phyloP scores from a whole-genome alignment of 2,113 vertebrate species.

The Neolamprologus sp. region DNA sequence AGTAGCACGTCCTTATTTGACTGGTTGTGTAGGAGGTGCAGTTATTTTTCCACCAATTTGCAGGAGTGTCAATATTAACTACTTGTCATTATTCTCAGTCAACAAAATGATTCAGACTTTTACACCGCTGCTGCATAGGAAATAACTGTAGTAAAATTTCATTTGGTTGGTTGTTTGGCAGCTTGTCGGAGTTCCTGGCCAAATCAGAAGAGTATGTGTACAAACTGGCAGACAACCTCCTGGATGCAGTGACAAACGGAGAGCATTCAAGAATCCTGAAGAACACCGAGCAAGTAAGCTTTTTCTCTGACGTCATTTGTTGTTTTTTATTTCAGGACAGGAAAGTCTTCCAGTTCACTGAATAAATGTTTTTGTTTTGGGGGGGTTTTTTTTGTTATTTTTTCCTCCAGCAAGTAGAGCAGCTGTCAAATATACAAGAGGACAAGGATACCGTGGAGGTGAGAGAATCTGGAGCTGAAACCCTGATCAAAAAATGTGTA shows the following conservation, averaged over 20 bases:
- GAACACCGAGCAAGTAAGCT: slow-evolving; percentile 75
- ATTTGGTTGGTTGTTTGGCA: slow-evolving; percentile 33
- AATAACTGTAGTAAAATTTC: not conserved
- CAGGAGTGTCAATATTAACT: not conserved
- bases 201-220: slow-evolving; percentile 84
- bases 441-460: slow-evolving; percentile 30
- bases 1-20: not conserved
- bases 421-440: not conserved
- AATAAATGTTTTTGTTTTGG: not conserved
- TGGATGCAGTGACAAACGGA: slow-evolving; percentile 90
- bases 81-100: not conserved
- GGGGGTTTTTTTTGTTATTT: fast-evolving
- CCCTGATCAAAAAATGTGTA: not conserved
- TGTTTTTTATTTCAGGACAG: not conserved
- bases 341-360: not conserved
- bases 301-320: not conserved
- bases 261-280: slow-evolving; percentile 84
- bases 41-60: not conserved
- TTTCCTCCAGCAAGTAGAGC: not conserved
- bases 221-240: slow-evolving; percentile 88
- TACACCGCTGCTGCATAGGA: not conserved
- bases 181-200: slow-evolving; percentile 81
- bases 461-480: not conserved
- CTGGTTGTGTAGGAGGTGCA: not conserved
- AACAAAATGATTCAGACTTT: not conserved